Base-by-base conservation (phyloP, 2,113 vertebrate genomes). In the Galemys pyrenaicus region DNA sequence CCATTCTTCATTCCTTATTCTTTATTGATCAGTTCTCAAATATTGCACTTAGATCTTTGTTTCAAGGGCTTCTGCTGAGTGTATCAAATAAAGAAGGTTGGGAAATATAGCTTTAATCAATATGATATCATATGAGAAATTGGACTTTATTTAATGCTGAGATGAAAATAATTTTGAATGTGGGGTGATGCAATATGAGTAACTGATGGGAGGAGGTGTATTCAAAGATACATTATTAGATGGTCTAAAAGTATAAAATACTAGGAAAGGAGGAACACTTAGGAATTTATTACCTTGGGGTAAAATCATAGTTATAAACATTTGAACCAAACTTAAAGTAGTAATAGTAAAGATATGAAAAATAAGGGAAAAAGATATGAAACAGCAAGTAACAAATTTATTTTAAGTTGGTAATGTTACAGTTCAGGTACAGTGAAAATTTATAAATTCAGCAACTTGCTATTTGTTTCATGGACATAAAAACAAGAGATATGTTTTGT, bases 401-500 rank as follows among this genome's bases (percentile, higher is more conserved):
- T 26, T 54, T 37, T 3, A 5, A 28, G 7, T 8, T 46, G 41
- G 20, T 20, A 86, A 87, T 1, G 1, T 49, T 46, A 75, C 5
- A 0, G 8, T 2, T 30, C 22, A 22, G 35, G 9, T 56, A 56
- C 5, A 83, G 30, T 78, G 8, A 64, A 9, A 1, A 68, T 73
- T 96, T 9, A 54, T 6, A 6, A 2, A 85, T 9, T 46, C 6
- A 81, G 87, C 62, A 80, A 67, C 44, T 13, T 56, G 19, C 73
- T 77, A 32, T 82, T 6, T 79, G 7, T 35, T 64, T 90, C 30
- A 26, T 82, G 73, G 80, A 80, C 39, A 44, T 28, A 32, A 74
- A 94, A 90, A 17, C 94, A 79, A 26, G 58, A n/a, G 6, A 93
- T 15, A 28, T 84, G 10, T 89, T 77, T 88, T 78, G 11, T 62